phyloP scores from a whole-genome alignment of 2,113 vertebrate genomes.

The Oncorhynchus masou region DNA sequence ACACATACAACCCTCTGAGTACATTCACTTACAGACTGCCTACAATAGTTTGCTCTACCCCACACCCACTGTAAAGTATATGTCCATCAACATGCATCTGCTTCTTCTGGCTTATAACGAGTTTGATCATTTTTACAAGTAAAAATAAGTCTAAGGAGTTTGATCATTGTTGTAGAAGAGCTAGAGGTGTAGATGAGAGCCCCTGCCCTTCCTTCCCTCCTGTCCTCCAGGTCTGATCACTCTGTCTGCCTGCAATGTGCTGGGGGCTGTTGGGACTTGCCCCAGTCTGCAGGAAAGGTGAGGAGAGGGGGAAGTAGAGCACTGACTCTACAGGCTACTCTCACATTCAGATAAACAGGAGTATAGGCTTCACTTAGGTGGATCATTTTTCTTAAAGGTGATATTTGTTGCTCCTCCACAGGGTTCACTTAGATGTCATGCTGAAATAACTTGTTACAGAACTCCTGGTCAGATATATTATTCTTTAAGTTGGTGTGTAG shows the following conservation, averaged over 20 bases:
- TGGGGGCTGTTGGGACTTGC: constrained; percentile 19
- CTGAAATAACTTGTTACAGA: constrained; percentile 43
- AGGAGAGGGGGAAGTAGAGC: constrained; percentile 11
- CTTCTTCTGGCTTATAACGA: too few relatives aligned
- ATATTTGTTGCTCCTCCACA: constrained; percentile 37
- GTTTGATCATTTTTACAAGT: too few relatives aligned
- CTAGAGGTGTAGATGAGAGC: neutral
- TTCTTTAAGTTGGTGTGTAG: constrained; percentile 39
- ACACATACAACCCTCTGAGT: neutral
- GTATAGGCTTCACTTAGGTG: constrained; percentile 43
- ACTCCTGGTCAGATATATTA: constrained; percentile 39
- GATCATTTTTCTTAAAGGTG: constrained; percentile 13
- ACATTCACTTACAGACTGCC: neutral
- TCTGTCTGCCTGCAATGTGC: constrained; percentile 6
- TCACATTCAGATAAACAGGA: constrained; percentile 30
- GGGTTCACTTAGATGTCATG: constrained; percentile 43
- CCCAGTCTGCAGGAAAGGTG: constrained; percentile 16
- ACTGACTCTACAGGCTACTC: constrained; percentile 49
- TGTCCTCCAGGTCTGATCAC: constrained; percentile 5
- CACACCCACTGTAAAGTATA: too few relatives aligned
- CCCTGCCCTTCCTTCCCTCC: neutral
- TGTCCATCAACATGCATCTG: too few relatives aligned
- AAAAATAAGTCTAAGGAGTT: neutral
- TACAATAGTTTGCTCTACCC: too few relatives aligned
- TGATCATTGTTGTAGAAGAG: neutral